Evolutionary conservation across 2,888 invertebrate species (phyloP), one percentile per base, ranked within the genome.

Genomic region (Pollenia griseotomentosa): DNA sequence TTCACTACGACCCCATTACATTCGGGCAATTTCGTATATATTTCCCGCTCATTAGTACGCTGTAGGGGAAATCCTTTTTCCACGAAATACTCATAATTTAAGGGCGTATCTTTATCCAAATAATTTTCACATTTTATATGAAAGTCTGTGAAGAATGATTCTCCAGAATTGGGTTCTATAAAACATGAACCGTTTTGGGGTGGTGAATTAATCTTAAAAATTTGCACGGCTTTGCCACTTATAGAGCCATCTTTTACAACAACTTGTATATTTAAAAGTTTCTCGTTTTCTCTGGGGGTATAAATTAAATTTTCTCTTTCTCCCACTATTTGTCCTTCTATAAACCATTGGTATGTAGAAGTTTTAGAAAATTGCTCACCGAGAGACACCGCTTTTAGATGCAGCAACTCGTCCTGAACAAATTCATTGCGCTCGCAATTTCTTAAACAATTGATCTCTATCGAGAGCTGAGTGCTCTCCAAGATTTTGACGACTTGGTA

Each of bases 61-160:
- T 89, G 88, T 7, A 90, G 53, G 5, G 87, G 86, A 65, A 88
- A 88, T 9, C 77, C 86, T 5, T 86, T 88, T 12, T 6, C 78
- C 0, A 68, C 66, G 6, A 57, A 61, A 71, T 83, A 90, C 9
- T 88, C 88, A 73, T 89, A 90, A 33, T 42, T 73, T 1, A 90
- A 71, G 0, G 90, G 89, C 1, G 7, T 14, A 14, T 90, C 86
- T 2, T 81, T 61, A 40, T 90, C 90, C 2, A 51, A 7, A 71
- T 77, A 90, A 11, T 88, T 83, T 2, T 9, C 33, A 77, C 90
- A 90, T 23, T 83, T 61, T 14, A 90, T 88, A 42, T 78, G 48
- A n/a, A 90, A 90, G 10, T 88, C 57, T 0, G 90, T 90, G 33
- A 85, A 42, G 40, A 87, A 89, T n/a, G 89, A 90, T 0, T 79